Percentiles rank a stretch among this genome's conserved stretches.
These are phyloP conservation scores for Batillaria attramentaria DNA, from an alignment of 1,140 invertebrate species.

Conservation along the genomic window DNA sequence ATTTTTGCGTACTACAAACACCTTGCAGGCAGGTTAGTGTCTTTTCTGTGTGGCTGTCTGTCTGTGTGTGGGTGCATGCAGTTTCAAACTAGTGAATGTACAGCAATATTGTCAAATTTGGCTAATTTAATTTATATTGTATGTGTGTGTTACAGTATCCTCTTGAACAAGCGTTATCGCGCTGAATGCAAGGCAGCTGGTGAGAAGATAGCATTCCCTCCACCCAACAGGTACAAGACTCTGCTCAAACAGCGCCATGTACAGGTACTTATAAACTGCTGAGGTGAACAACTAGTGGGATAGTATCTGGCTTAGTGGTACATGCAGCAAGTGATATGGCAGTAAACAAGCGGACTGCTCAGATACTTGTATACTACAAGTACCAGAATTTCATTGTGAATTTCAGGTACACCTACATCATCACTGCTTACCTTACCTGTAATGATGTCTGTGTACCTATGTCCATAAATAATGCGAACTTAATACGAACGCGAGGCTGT, in stretches of 20 bases:
- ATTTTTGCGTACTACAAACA: conserved; percentile 99
- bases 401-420: too few relatives aligned
- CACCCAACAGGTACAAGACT: conserved; percentile 95
- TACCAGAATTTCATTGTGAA: too few relatives aligned
- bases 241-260: conserved; percentile 97
- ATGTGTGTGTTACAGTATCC: conserved; percentile 80
- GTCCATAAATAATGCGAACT: too few relatives aligned
- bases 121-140: not conserved
- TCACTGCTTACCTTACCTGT: too few relatives aligned
- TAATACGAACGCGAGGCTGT: too few relatives aligned
- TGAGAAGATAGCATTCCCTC: conserved; percentile 82
- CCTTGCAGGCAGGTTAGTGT: conserved; percentile 84
- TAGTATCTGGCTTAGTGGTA: too few relatives aligned
- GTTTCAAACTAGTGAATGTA: not conserved
- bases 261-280: too few relatives aligned
- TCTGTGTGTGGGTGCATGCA: not conserved
- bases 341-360: too few relatives aligned
- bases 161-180: conserved; percentile 96
- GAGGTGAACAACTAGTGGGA: too few relatives aligned
- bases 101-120: not conserved
- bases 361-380: too few relatives aligned
- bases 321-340: too few relatives aligned
- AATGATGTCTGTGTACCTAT: too few relatives aligned
- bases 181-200: conserved; percentile 92
- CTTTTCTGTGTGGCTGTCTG: not conserved